These are phyloP conservation scores for Podargus strigoides DNA, from an alignment of 2,797 vertebrate species.

Conservation along the genomic window DNA sequence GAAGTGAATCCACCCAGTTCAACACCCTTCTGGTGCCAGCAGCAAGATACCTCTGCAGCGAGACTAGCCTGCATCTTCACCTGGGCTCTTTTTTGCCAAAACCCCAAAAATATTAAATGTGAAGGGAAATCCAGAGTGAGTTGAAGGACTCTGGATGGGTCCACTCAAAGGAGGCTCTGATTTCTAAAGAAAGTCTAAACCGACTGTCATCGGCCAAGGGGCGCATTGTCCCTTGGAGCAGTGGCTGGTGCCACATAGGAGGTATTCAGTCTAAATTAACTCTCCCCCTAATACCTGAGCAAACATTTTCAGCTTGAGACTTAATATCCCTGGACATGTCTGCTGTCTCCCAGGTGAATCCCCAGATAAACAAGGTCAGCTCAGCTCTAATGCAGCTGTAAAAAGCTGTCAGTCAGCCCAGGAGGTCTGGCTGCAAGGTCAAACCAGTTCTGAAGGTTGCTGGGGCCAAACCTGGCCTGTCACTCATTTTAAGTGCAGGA, in stretches of 20 bases:
- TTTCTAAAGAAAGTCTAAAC: slow-evolving; percentile 5
- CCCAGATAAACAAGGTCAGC: slow-evolving; percentile 69
- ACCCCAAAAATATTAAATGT: fast-evolving
- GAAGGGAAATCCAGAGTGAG: not conserved
- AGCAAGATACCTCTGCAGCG: not conserved
- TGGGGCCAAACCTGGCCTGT: slow-evolving; percentile 54
- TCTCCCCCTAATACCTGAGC: slow-evolving; percentile 60
- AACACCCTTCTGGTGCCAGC: not conserved
- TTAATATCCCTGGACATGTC: slow-evolving; percentile 67
- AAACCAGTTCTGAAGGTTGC: slow-evolving; percentile 69
- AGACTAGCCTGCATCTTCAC: not conserved
- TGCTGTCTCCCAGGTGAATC: slow-evolving; percentile 72
- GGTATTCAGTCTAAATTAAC: slow-evolving; percentile 59
- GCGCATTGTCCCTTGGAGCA: not conserved
- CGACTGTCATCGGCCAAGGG: not conserved
- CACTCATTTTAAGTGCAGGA: slow-evolving; percentile 66
- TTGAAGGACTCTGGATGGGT: not conserved
- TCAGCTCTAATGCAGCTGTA: slow-evolving; percentile 61
- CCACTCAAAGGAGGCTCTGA: not conserved
- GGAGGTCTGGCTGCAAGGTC: slow-evolving; percentile 67
- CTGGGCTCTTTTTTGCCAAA: not conserved
- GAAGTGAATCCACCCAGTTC: fast-evolving
- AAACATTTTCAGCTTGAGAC: slow-evolving; percentile 66
- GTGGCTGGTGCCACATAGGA: slow-evolving; percentile 52
- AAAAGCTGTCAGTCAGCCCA: slow-evolving; percentile 69